A percentile compares a stretch with the other conserved stretches of the same genome.
phyloP scores from a whole-genome alignment of 2,888 invertebrate species.

The Acronicta psi region DNA sequence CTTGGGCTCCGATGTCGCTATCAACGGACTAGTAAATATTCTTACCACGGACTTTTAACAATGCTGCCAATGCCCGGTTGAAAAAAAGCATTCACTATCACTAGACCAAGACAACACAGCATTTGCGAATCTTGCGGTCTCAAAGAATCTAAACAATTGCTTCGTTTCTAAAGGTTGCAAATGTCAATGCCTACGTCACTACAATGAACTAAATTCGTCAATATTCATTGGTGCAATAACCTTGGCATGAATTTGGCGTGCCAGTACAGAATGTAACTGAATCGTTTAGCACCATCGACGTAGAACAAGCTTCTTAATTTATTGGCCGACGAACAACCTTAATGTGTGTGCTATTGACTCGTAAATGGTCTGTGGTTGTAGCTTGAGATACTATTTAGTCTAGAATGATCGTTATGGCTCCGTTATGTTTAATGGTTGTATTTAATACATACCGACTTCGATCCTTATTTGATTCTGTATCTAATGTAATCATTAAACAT shows the following conservation, averaged over 20 bases:
- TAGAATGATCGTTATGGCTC: slow-evolving; percentile 12
- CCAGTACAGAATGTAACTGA: slow-evolving; percentile 21
- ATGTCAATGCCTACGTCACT: slow-evolving; percentile 36
- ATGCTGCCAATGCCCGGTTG: too few species aligned
- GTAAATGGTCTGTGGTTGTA: slow-evolving; percentile 13
- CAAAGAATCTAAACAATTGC: slow-evolving; percentile 18
- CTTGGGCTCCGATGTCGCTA: too few species aligned
- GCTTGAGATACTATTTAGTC: slow-evolving; percentile 11
- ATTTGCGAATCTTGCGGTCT: neutral
- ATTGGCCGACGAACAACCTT: slow-evolving; percentile 34
- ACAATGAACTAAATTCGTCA: slow-evolving; percentile 35
- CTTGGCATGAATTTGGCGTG: slow-evolving; percentile 48
- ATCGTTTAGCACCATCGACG: slow-evolving; percentile 26
- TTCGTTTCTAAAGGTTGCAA: slow-evolving; percentile 20
- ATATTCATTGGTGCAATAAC: slow-evolving; percentile 51
- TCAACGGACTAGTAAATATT: too few species aligned
- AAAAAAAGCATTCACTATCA: too few species aligned
- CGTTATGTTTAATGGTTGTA: neutral
- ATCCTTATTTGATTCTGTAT: neutral
- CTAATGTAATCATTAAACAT: too few species aligned
- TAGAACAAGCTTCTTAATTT: slow-evolving; percentile 41
- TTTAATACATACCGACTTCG: neutral
- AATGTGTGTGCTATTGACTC: slow-evolving; percentile 37
- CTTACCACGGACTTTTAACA: too few species aligned
- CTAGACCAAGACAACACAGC: too few species aligned